Conservation (phyloP, 2,888 invertebrate genomes). For the Anthrax anthrax region DNA sequence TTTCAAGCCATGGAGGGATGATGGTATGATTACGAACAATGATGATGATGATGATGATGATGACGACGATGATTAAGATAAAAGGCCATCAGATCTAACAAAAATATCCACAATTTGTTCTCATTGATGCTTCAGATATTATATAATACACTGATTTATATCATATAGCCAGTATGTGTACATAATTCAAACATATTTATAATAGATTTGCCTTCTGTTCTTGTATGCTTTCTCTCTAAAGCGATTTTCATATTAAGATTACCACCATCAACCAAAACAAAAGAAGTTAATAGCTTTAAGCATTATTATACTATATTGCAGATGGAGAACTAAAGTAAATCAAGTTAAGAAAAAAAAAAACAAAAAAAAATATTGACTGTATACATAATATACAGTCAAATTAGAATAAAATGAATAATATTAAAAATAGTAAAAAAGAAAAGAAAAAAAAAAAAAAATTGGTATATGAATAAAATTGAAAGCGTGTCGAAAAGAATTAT, state of each 20-base stretch:
- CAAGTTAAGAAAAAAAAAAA: too few relatives aligned
- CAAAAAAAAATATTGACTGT: too few relatives aligned
- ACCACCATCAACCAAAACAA: background rate
- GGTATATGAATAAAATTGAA: background rate
- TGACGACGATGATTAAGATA: background rate
- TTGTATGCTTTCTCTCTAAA: background rate
- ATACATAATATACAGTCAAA: too few relatives aligned
- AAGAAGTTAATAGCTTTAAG: too few relatives aligned
- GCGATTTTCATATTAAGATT: background rate
- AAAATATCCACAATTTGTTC: background rate
- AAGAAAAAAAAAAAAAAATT: background rate
- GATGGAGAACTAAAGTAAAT: too few relatives aligned
- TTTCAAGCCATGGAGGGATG: too few relatives aligned
- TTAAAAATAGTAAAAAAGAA: background rate
- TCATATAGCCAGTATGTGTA: too few relatives aligned
- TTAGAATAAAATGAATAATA: too few relatives aligned
- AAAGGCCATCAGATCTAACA: background rate
- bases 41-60: background rate
- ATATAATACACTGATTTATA: background rate
- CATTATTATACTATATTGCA: too few relatives aligned
- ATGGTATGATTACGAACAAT: too few relatives aligned
- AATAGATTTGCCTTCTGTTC: background rate
- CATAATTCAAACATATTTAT: background rate
- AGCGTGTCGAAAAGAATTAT: too few relatives aligned
- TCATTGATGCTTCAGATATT: too few relatives aligned